Evolutionary conservation across 1,140 invertebrate species (phyloP), one percentile per base, ranked within the genome.

Genomic region (Tachypleus tridentatus): DNA sequence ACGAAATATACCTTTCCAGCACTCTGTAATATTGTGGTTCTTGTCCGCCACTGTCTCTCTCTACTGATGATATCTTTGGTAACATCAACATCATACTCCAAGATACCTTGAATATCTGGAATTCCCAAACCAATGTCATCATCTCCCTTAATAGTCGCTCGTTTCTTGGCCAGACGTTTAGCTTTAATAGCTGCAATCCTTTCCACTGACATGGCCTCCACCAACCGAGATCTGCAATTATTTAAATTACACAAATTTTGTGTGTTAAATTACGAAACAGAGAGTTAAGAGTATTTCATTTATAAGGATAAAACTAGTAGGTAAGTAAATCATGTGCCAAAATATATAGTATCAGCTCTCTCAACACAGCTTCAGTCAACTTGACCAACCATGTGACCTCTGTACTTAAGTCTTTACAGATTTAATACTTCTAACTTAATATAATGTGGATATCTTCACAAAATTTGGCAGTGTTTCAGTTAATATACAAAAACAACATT

Each of bases 131-230:
- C 76, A 49, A 78, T 73, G 76, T 97, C 93, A 74, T 94, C 92
- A 70, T 78, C 78, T 65, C 89, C 88, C 56, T 70, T 96, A 71
- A 98, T 98, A 5, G 93, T 97, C 0, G 91, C 95, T 70, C 94
- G 82, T 76, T 98, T 98, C 69, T 95, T 96, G 4, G 94, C 94
- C 71, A 97, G 80, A 79, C 93, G 86, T 80, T 98, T 98, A 0
- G 94, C 94, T 79, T 97, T 97, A 64, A 98, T 95, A 10, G 93
- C 93, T 48, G 94, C 93, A 79, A 98, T 97, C 78, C 96, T 97
- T 76, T 98, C 94, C 6, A 96, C 89, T 3, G 93, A 93, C 91
- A 98, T 93, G 60, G 91, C 89, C 73, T 97, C 93, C 48, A 92
- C 95, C 11, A 98, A 79, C 29, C 29, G 29, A 4, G 93, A 96